Percentiles rank a stretch among this genome's conserved stretches.
phyloP scores from a whole-genome alignment of 2,888 invertebrate genomes.

The Netelia melanura region DNA sequence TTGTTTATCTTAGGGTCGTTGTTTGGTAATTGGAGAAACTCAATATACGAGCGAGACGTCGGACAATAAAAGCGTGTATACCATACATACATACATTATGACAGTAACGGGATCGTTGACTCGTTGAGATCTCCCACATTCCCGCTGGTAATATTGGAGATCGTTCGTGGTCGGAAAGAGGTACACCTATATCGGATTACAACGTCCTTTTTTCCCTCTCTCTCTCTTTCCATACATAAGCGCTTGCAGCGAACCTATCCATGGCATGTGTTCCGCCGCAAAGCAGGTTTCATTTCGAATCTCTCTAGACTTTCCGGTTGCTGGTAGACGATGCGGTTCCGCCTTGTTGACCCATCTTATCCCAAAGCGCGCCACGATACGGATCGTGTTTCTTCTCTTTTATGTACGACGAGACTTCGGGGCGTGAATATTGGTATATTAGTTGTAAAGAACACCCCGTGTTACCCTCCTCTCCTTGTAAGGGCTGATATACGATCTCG shows the following conservation, averaged over 20 bases:
- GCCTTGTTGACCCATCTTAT: constrained; percentile 71
- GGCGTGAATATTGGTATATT: constrained; percentile 35
- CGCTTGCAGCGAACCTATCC: constrained; percentile 35
- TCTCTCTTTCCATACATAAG: constrained; percentile 11
- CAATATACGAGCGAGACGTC: constrained; percentile 45
- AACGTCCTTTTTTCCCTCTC: constrained; percentile 48
- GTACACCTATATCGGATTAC: constrained; percentile 67
- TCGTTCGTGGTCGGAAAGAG: constrained; percentile 52
- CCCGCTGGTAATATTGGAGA: constrained; percentile 44
- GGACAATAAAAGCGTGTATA: constrained; percentile 46
- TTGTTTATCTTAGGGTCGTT: neutral
- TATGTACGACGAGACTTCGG: constrained; percentile 48
- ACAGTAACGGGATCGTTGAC: constrained; percentile 66
- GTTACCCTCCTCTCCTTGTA: no score
- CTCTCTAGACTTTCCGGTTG: constrained; percentile 49
- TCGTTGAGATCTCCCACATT: constrained; percentile 35
- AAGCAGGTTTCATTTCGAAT: constrained; percentile 56
- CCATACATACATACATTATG: constrained; percentile 44
- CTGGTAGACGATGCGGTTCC: constrained; percentile 53
- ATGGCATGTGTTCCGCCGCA: constrained; percentile 48
- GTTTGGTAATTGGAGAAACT: constrained; percentile 51
- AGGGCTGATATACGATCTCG: neutral
- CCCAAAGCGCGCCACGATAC: constrained; percentile 53
- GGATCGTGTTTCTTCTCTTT: constrained; percentile 66
- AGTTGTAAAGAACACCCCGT: no score